A percentile compares a stretch with the other conserved stretches of the same genome.
phyloP scores from a whole-genome alignment of 2,797 vertebrate species.

The Malacoctenus gilli region DNA sequence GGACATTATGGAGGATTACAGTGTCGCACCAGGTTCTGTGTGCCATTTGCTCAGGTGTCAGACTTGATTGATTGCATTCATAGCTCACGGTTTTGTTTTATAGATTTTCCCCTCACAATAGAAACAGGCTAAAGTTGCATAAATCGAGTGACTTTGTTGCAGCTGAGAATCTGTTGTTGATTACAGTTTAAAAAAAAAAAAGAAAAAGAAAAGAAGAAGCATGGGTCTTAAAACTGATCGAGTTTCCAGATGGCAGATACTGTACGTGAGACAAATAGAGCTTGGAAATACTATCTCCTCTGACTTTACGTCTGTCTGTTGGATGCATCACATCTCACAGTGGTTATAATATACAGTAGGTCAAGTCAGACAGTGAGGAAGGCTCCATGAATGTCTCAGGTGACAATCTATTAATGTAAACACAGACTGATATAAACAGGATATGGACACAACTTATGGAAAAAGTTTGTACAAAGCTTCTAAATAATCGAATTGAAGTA shows the following conservation, averaged over 20 bases:
- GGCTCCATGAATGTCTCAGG: constrained; percentile 54
- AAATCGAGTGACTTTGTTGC: constrained; percentile 60
- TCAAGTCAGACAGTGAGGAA: constrained; percentile 40
- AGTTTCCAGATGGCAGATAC: constrained; percentile 74
- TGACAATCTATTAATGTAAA: constrained; percentile 54
- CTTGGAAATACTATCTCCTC: constrained; percentile 35
- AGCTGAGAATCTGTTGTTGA: constrained; percentile 70
- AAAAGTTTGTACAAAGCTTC: no score
- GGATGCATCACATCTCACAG: constrained; percentile 24
- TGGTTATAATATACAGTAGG: constrained; percentile 13
- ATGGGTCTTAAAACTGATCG: constrained; percentile 61
- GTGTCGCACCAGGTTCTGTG: constrained; percentile 25
- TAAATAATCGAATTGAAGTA: no score
- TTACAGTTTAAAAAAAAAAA: no score
- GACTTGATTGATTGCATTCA: constrained; percentile 36
- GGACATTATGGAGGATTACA: constrained; percentile 12
- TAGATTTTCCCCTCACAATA: constrained; percentile 37
- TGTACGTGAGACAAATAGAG: constrained; percentile 48
- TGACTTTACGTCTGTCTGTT: constrained; percentile 22
- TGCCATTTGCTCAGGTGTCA: constrained; percentile 22
- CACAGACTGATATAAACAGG: background rate
- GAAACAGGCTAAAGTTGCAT: constrained; percentile 38
- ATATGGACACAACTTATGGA: no score
- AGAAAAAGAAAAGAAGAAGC: constrained; percentile 65
- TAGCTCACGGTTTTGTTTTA: constrained; percentile 52